phyloP scores from a whole-genome alignment of 1,140 invertebrate species.

The Trichomalopsis sarcophagae region DNA sequence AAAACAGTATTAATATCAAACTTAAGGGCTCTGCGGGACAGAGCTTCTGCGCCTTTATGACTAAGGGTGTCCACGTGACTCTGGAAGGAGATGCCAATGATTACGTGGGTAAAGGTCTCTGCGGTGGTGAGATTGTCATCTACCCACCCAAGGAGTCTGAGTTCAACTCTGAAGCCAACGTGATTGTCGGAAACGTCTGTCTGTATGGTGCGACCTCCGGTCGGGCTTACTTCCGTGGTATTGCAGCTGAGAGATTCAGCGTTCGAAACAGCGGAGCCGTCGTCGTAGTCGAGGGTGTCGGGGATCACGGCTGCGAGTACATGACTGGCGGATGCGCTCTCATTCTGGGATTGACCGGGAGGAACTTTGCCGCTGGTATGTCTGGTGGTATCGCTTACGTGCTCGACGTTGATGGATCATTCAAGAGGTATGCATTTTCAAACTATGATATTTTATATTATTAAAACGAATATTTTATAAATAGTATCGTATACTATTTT shows the following conservation, averaged over 20 bases:
- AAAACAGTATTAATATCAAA: conserved; percentile 89
- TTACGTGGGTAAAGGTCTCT: conserved; percentile 96
- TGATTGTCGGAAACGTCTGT: conserved; percentile 98
- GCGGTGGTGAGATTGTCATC: conserved; percentile 96
- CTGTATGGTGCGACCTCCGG: conserved; percentile 98
- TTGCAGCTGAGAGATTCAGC: conserved; percentile 98
- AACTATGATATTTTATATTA: conserved; percentile 24
- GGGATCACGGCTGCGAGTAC: conserved; percentile 99
- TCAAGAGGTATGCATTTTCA: conserved; percentile 75
- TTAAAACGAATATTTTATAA: conserved; percentile 32
- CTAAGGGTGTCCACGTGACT: conserved; percentile 90
- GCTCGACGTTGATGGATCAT: conserved; percentile 91
- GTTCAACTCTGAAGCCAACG: conserved; percentile 93
- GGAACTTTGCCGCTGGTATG: conserved; percentile 99
- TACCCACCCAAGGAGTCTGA: conserved; percentile 91
- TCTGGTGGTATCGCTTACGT: conserved; percentile 98
- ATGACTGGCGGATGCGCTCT: conserved; percentile 97
- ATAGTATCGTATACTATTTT: conserved; percentile 57
- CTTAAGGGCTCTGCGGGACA: conserved; percentile 97
- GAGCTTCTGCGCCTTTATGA: conserved; percentile 98
- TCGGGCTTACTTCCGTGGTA: conserved; percentile 95
- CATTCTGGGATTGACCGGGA: conserved; percentile 94
- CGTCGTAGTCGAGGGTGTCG: conserved; percentile 94
- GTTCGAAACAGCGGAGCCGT: conserved; percentile 97
- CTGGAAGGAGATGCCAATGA: conserved; percentile 99